Evolutionary conservation across 2,113 vertebrate species (phyloP).

Genomic region (Phoxinus phoxinus): DNA sequence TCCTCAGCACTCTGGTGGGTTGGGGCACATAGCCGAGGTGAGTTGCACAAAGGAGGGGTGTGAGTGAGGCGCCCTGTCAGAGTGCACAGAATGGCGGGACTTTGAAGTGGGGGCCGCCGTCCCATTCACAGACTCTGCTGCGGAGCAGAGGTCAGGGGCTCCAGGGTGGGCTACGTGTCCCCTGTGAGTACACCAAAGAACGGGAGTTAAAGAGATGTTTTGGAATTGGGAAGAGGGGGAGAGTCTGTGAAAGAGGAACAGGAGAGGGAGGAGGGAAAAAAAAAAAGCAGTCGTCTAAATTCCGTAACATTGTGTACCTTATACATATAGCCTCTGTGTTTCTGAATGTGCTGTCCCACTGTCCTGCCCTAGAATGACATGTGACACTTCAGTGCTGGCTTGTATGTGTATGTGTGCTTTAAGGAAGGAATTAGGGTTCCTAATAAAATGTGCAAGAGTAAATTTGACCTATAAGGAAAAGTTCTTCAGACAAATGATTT

Average conservation of each 20-base stretch:
- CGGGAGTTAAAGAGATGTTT: constrained; percentile 45
- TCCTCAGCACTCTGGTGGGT: constrained; percentile 33
- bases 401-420: neutral
- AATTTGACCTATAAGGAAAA: neutral
- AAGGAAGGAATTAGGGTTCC: neutral
- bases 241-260: constrained; percentile 13
- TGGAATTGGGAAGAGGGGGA: constrained; percentile 18
- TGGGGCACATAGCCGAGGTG: constrained; percentile 8
- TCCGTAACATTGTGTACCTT: constrained; percentile 35
- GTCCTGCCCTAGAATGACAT: constrained; percentile 5
- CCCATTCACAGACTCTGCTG: constrained; percentile 38
- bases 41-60: neutral
- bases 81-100: constrained; percentile 33
- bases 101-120: constrained; percentile 57
- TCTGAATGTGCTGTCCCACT: neutral
- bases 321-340: constrained; percentile 17
- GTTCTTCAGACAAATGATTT: neutral
- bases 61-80: constrained; percentile 49
- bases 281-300: constrained; percentile 25
- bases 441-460: neutral
- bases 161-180: constrained; percentile 56
- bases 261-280: constrained; percentile 1
- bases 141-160: constrained; percentile 57
- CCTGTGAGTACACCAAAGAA: constrained; percentile 39
- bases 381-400: constrained; percentile 18